Base-by-base conservation (phyloP, 2,113 vertebrate species). In the Trachemys scripta region DNA sequence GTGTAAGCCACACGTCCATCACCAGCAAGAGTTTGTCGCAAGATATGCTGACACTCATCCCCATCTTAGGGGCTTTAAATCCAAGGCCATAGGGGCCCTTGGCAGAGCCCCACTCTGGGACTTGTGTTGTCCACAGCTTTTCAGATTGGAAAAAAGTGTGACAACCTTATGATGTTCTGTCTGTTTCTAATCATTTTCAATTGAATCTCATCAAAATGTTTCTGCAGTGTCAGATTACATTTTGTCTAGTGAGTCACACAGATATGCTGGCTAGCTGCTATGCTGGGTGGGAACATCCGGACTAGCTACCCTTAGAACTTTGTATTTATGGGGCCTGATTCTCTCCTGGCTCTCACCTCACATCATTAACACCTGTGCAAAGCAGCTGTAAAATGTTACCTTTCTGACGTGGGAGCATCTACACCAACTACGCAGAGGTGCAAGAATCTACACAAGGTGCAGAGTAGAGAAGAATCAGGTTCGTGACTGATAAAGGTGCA, bases 361-460 rank as follows among this genome's bases (percentile, higher is more conserved):
- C 47, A 80, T 16, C 47, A 80, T 69, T 22, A 53, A n/a, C 35
- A 31, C 80, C 80, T 6, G 4, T 20, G 54, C 31, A 81, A 78
- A 78, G 47, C 8, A n/a, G 51, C 19, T 8, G 19, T 8, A 62
- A 42, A 2, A 1, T 35, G 22, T 3, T 72, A 62, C 31, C 29
- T 38, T 35, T 85, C 78, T 65, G 51, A 78, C 38, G 47, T 20
- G 54, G 76, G 76, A n/a, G 22, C 62, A 69, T 19, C 19, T 8
- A n/a, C 0, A 0, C 20, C 59, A 38, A 25, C 56, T 62, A 51
- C 31, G 31, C 47, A 76, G 79, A 69, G 35, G 65, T 62, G 8
- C 54, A 78, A 85, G 25, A 65, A 35, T 7, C 20, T 0, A 0
- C 8, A 53, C 0, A 0, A 2, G 3, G 16, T 14, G 35, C 27